A percentile compares a stretch with the other conserved stretches of the same genome.
These are phyloP conservation scores for Athene cunicularia DNA, from an alignment of 2,113 vertebrate species.

Conservation along the genomic window DNA sequence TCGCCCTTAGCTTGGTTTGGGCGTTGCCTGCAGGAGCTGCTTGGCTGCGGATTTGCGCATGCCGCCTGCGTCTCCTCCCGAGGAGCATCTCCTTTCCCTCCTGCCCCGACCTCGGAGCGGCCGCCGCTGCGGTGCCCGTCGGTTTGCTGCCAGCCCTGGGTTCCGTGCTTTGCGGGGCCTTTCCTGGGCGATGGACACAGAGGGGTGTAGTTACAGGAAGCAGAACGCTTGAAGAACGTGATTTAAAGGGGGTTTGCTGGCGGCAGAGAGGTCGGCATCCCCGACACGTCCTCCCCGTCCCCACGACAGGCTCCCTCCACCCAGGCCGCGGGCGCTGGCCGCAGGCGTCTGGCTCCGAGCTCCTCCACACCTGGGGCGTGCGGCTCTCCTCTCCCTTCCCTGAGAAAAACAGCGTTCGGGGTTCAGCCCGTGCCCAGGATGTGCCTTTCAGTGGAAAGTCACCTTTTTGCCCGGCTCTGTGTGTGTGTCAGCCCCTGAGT, in stretches of 20 bases:
- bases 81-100: neutral
- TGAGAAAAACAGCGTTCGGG: neutral
- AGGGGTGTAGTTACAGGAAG: neutral
- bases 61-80: rapidly evolving
- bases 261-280: neutral
- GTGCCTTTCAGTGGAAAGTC: neutral
- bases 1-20: neutral
- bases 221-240: rapidly evolving
- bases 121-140: rapidly evolving
- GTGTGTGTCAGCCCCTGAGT: rapidly evolving
- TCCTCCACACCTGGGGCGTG: neutral
- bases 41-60: neutral
- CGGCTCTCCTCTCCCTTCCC: no score
- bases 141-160: neutral
- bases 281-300: rapidly evolving
- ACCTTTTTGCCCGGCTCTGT: neutral
- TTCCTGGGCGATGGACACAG: neutral
- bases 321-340: no score
- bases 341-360: neutral
- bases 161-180: neutral
- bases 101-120: neutral
- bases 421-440: neutral
- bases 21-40: neutral
- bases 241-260: neutral
- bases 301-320: neutral